A percentile compares a stretch with the other conserved stretches of the same genome.
Conservation (phyloP, 2,888 invertebrate species). For the Oxystoma pomonae region DNA sequence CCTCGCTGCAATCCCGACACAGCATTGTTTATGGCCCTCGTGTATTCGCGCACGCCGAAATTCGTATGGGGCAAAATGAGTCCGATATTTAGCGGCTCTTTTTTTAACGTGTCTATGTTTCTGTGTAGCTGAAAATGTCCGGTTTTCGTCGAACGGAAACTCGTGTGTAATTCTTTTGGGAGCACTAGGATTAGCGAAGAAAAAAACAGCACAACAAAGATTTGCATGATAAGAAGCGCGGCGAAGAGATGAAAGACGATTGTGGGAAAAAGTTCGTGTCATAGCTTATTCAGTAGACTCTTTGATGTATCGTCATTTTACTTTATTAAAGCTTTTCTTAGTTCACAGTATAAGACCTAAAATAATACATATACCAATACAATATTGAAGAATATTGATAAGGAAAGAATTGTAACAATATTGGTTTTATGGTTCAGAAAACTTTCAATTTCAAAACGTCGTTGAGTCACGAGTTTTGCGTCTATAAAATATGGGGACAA, state of each 20-base stretch:
- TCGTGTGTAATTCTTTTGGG: background rate
- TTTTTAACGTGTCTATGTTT: background rate
- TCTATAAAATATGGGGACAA: no score
- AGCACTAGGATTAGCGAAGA: background rate
- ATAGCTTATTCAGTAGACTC: no score
- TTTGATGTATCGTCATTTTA: no score
- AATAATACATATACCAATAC: no score
- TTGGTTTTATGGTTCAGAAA: no score
- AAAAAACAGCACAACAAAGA: background rate
- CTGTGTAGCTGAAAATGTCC: background rate
- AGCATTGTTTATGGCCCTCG: slow-evolving; percentile 60
- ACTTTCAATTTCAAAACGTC: no score
- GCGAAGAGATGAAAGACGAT: background rate
- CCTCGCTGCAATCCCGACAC: slow-evolving; percentile 56
- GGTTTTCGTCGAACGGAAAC: background rate
- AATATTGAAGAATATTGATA: no score
- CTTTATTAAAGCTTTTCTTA: background rate
- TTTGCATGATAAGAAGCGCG: background rate
- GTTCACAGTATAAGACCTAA: background rate
- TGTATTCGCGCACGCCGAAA: slow-evolving; percentile 64
- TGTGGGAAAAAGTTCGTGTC: no score
- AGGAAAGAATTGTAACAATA: no score
- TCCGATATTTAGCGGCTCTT: slow-evolving; percentile 52
- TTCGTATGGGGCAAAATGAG: slow-evolving; percentile 59
- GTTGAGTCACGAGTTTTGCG: no score